A percentile compares a stretch with the other conserved stretches of the same genome.
These are phyloP conservation scores for Antitype chi DNA, from an alignment of 2,888 invertebrate genomes.

Conservation along the genomic window DNA sequence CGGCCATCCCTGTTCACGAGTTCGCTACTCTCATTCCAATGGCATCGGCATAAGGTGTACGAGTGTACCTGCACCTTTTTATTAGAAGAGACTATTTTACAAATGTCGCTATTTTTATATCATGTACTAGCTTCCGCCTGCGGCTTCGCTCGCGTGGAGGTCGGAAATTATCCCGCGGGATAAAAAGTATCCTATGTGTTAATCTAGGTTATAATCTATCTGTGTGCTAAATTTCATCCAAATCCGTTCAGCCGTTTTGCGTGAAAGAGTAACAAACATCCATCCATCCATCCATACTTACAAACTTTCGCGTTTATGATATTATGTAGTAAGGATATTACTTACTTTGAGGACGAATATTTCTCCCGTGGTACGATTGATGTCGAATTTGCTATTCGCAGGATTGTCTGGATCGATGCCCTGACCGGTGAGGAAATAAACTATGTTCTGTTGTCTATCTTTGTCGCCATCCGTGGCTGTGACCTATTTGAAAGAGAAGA, in stretches of 20 bases:
- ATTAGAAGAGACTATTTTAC: constrained; percentile 19
- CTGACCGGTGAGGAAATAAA: constrained; percentile 98
- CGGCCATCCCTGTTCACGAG: constrained; percentile 67
- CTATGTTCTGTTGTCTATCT: constrained; percentile 98
- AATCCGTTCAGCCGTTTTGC: no score
- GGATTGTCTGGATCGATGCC: constrained; percentile 99
- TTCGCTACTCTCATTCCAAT: constrained; percentile 62
- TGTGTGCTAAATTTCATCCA: no score
- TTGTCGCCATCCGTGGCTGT: constrained; percentile 99
- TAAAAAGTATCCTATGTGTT: no score
- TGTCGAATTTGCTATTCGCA: constrained; percentile 98
- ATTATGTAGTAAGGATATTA: no score
- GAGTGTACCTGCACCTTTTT: constrained; percentile 30
- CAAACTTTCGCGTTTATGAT: no score
- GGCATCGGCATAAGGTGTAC: constrained; percentile 57
- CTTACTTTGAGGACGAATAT: constrained; percentile 98
- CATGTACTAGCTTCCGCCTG: no score
- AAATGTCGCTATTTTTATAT: constrained; percentile 23
- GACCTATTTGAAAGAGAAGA: constrained; percentile 91
- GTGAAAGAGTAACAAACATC: no score
- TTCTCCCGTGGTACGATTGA: constrained; percentile 98
- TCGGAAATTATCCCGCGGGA: no score
- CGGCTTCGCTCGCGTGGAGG: no score
- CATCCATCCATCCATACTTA: no score
- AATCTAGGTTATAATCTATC: no score